Evolutionary conservation across 2,888 invertebrate species (phyloP), one percentile per base, ranked within the genome.

Genomic region (Caenorhabditis plicata): DNA sequence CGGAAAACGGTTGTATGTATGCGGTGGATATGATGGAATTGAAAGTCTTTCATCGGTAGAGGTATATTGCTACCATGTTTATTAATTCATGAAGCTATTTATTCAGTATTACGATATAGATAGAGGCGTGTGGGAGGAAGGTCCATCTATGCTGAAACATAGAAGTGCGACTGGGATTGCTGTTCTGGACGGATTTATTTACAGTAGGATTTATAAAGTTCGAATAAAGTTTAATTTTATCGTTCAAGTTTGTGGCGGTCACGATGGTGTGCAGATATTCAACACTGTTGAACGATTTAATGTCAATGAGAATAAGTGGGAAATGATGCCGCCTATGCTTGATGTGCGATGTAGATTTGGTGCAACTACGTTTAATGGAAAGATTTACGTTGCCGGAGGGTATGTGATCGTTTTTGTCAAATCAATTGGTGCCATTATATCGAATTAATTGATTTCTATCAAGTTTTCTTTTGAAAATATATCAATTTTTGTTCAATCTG

Each of bases 11-110:
- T 31, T 71, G 29, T 71, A 64, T 46, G 78, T 80, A 2, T 79
- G 77, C 50, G 78, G 79, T 5, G 79, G 79, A 17, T 79, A 75
- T 60, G 77, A 78, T 44, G 77, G 91, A 1, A 87, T 88, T 62
- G 86, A 88, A 0, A 91, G 91, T 83, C 83, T 91, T 13, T 87
- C 88, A 8, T 88, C 89, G 0, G 89, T 91, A n/a, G 91, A 91
- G 82, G 87, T 62, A 11, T n/a, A 20, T 29, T 32, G 27, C 20
- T 31, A 5, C 9, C 25, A 17, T 27, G 7, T n/a, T n/a, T n/a
- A n/a, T n/a, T n/a, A n/a, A n/a, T n/a, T n/a, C n/a, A n/a, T n/a
- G n/a, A n/a, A n/a, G n/a, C 8, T 13, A 19, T 33, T 31, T 32
- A 40, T 47, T 11, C 7, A 67, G 52, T 41, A 64, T 7, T 68